Evolutionary conservation across 2,113 vertebrate genomes (phyloP).

Genomic region (Mobula birostris): DNA sequence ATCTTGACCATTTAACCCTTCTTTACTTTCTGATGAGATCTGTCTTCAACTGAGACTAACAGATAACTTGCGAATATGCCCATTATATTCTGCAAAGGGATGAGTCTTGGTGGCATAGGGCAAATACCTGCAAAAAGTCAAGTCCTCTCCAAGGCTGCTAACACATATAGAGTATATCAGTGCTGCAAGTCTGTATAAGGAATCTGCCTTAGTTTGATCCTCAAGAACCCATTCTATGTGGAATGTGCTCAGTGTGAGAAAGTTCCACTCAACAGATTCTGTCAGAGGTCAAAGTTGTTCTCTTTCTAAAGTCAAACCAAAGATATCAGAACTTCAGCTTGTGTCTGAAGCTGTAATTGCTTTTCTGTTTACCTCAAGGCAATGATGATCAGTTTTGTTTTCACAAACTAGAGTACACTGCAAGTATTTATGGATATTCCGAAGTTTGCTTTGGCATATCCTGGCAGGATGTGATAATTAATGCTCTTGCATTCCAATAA

Average conservation of each 20-base stretch:
- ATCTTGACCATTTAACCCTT: too few species aligned
- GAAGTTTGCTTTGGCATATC: slow-evolving; percentile 12
- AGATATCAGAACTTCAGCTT: neutral
- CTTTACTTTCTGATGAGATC: neutral
- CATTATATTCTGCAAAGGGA: neutral
- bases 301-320: neutral
- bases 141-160: neutral
- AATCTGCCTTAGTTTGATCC: neutral
- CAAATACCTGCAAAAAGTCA: neutral
- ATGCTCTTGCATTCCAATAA: neutral
- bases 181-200: neutral
- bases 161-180: neutral
- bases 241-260: slow-evolving; percentile 30
- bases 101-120: neutral
- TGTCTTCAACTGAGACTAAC: neutral
- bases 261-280: neutral
- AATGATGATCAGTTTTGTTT: neutral
- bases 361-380: neutral
- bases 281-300: slow-evolving; percentile 29
- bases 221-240: neutral
- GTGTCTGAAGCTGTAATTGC: neutral
- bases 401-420: neutral
- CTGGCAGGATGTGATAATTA: slow-evolving; percentile 9
- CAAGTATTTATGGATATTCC: slow-evolving; percentile 29
- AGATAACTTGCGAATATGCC: neutral